Conservation (phyloP, 1,140 invertebrate genomes). For the Leptinotarsa texana region DNA sequence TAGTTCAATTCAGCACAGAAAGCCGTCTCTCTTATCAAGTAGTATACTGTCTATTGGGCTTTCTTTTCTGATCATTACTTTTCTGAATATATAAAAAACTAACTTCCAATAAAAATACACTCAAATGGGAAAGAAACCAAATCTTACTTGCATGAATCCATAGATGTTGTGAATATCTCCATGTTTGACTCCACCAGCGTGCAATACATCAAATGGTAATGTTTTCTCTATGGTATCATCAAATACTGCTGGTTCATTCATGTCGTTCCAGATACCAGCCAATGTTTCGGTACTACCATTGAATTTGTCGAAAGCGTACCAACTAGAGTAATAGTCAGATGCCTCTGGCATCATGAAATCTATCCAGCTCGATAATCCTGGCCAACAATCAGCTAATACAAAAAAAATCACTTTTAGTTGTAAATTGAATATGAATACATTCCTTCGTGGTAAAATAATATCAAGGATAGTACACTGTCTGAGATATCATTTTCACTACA, state of each 20-base stretch:
- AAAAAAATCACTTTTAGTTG: too few species aligned
- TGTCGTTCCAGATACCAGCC: conserved; percentile 76
- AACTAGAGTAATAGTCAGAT: conserved; percentile 66
- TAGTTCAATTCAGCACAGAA: too few species aligned
- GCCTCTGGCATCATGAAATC: conserved; percentile 71
- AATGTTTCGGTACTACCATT: conserved; percentile 62
- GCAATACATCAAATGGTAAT: conserved; percentile 58
- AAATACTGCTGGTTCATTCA: conserved; percentile 81
- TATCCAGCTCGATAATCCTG: conserved; percentile 76
- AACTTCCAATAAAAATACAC: too few species aligned
- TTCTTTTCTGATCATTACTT: too few species aligned
- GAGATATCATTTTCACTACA: too few species aligned
- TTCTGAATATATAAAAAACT: too few species aligned
- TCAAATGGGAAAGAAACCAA: too few species aligned
- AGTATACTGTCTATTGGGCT: too few species aligned
- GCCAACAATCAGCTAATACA: conserved; percentile 81
- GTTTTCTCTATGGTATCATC: conserved; percentile 70
- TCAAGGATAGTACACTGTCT: too few species aligned
- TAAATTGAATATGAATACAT: too few species aligned
- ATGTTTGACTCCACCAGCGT: conserved; percentile 46
- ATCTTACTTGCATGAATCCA: conserved; percentile 48
- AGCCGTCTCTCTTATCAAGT: too few species aligned
- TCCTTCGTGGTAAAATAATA: too few species aligned
- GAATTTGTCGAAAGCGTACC: conserved; percentile 63
- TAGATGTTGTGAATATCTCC: conserved; percentile 43